Percentiles rank a stretch among this genome's conserved stretches.
Evolutionary conservation across 2,797 vertebrate species (phyloP).

Genomic region (Enteromius anoplus): DNA sequence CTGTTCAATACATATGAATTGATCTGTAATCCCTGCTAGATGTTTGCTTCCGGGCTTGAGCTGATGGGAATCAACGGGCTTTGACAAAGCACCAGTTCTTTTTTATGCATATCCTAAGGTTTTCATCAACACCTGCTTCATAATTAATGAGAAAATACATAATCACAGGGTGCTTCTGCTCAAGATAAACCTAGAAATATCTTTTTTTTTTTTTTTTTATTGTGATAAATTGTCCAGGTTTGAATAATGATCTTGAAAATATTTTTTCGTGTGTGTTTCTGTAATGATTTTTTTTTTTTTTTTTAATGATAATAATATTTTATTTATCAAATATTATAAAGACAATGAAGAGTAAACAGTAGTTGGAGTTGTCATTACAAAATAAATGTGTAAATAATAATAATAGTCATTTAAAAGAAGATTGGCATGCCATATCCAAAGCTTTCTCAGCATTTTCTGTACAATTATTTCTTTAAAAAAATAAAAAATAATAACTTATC

Average conservation of each 20-base stretch:
- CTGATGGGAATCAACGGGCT: neutral
- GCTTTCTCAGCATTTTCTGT: no score
- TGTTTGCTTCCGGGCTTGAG: neutral
- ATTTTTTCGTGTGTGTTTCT: neutral
- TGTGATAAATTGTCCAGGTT: neutral
- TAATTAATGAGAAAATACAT: constrained; percentile 3
- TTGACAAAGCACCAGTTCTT: neutral
- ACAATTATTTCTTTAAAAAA: neutral
- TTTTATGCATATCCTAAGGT: constrained; percentile 2
- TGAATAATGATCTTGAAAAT: neutral
- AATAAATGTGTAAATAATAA: neutral
- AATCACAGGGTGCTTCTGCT: neutral
- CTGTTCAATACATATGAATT: constrained; percentile 50
- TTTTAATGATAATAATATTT: neutral
- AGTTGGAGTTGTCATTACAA: neutral
- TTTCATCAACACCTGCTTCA: neutral
- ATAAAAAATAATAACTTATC: neutral
- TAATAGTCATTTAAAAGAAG: neutral
- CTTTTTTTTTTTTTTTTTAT: no score
- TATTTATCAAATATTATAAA: neutral
- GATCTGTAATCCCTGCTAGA: constrained; percentile 46
- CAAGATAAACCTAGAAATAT: neutral
- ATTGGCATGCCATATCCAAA: no score
- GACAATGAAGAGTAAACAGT: neutral
- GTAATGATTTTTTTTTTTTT: neutral